phyloP scores from a whole-genome alignment of 2,797 vertebrate genomes.

The Champsocephalus gunnari region DNA sequence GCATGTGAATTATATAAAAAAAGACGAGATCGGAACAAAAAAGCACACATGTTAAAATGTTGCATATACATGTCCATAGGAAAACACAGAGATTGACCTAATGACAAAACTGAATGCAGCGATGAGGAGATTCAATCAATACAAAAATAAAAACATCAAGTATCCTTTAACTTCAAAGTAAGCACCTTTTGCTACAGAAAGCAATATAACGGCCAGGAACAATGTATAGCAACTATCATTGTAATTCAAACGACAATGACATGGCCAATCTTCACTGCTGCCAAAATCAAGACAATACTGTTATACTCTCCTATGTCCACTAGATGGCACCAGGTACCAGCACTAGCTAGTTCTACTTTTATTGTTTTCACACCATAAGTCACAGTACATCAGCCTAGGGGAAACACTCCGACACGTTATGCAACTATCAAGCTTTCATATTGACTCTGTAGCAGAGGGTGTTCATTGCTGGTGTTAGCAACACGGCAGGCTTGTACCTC shows the following conservation, averaged over 20 bases:
- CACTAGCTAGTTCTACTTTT: neutral
- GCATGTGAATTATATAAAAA: conserved; percentile 18
- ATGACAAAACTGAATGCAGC: neutral
- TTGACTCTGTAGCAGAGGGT: conserved; percentile 16
- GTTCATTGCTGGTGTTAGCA: conserved; percentile 2
- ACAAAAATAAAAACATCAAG: neutral
- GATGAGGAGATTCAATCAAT: neutral
- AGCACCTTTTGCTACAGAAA: neutral
- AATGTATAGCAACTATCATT: neutral
- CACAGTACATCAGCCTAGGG: neutral
- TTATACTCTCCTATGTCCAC: conserved; percentile 35
- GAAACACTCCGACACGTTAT: conserved; percentile 25
- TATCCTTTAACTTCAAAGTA: neutral
- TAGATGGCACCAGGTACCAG: conserved; percentile 52
- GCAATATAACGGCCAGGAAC: neutral
- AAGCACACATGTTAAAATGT: neutral
- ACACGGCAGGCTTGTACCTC: conserved; percentile 24
- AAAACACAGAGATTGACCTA: neutral
- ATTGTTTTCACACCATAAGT: conserved; percentile 10
- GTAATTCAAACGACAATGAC: neutral
- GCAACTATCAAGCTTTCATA: conserved; percentile 34
- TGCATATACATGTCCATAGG: neutral
- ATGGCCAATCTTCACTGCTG: neutral
- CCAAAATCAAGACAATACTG: neutral
- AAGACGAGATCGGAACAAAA: neutral